Percentiles rank a stretch among this genome's conserved stretches.
Conservation (phyloP, 1,140 invertebrate genomes). For the Halesus radiatus region DNA sequence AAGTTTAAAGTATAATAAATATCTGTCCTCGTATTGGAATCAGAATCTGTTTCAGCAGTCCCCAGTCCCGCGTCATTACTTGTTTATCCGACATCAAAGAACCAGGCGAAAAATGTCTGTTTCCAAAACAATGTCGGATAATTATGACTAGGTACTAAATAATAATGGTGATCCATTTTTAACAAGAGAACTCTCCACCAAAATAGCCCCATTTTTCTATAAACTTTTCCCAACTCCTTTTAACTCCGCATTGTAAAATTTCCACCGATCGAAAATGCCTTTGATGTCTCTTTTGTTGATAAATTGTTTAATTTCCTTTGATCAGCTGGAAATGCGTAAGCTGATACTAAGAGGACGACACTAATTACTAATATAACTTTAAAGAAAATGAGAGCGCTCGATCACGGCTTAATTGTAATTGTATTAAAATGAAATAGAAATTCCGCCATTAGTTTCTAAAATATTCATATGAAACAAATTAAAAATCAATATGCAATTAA, state of each 20-base stretch:
- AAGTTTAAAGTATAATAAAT: no score
- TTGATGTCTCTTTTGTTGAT: slow-evolving; percentile 31
- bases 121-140: slow-evolving; percentile 5
- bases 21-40: no score
- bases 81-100: slow-evolving; percentile 21
- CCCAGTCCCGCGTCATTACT: neutral
- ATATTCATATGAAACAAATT: no score
- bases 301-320: slow-evolving; percentile 31
- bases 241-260: slow-evolving; percentile 21
- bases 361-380: no score
- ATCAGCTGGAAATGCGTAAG: neutral
- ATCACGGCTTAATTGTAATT: no score
- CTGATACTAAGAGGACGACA: neutral
- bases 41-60: no score
- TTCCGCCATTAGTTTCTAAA: no score
- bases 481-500: no score
- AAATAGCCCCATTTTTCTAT: slow-evolving; percentile 1
- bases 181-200: slow-evolving; percentile 4
- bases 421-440: no score
- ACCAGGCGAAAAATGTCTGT: neutral
- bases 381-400: no score
- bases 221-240: slow-evolving; percentile 10
- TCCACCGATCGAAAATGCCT: slow-evolving; percentile 21
- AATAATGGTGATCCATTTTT: slow-evolving; percentile 23
- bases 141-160: neutral